These are phyloP conservation scores for Bufo gargarizans DNA, from an alignment of 2,113 vertebrate genomes.

Conservation along the genomic window DNA sequence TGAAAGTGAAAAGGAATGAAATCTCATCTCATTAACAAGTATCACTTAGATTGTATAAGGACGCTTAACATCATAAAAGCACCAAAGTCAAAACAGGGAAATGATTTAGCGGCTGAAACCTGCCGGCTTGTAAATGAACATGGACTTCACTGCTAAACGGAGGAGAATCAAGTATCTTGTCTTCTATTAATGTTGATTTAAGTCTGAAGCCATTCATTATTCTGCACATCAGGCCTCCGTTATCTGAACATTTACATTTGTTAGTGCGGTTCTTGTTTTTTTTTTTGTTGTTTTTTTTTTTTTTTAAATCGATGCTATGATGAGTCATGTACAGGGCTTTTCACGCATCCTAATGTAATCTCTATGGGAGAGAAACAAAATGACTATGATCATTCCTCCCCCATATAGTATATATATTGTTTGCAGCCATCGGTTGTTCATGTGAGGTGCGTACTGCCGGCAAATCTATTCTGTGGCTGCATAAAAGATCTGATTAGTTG, in stretches of 20 bases:
- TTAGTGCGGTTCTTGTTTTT: no score
- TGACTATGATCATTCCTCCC: no score
- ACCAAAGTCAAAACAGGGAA: not conserved
- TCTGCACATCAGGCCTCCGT: not conserved
- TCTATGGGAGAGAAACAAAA: no score
- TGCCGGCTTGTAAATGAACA: not conserved
- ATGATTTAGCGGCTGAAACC: not conserved
- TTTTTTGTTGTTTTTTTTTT: no score
- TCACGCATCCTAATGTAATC: no score
- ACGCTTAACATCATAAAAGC: not conserved
- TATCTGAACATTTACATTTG: not conserved
- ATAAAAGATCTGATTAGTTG: no score
- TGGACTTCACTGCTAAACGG: not conserved
- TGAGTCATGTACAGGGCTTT: no score
- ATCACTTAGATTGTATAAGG: slow-evolving; percentile 2
- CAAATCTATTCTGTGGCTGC: no score
- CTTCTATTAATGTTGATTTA: not conserved
- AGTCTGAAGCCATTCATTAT: not conserved
- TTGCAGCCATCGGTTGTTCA: no score
- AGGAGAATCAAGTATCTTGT: not conserved
- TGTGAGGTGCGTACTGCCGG: no score
- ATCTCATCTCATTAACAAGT: slow-evolving; percentile 8
- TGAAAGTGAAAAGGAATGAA: not conserved
- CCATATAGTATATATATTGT: no score
- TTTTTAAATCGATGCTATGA: no score